Evolutionary conservation across 2,888 invertebrate genomes (phyloP).

Genomic region (Cephus nigrinus): DNA sequence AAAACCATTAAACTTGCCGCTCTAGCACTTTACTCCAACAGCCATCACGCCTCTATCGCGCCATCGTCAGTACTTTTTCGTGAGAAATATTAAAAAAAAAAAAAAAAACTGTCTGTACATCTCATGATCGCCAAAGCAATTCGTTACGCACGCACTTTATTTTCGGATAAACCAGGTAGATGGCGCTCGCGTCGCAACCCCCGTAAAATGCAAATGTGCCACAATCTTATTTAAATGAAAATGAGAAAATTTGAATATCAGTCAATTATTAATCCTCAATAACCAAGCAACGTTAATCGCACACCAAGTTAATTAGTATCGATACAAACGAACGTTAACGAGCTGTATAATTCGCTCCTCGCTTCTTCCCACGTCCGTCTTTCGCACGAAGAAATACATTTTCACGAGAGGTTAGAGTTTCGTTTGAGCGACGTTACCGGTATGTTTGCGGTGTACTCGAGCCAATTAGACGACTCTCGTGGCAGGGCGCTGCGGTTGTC

Average conservation of each 20-base stretch:
- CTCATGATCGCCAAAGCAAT: not conserved
- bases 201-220: not conserved
- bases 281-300: not conserved
- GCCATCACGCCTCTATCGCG: not conserved
- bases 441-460: not conserved
- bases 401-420: not conserved
- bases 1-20: not conserved
- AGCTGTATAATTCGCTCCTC: not conserved
- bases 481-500: not conserved
- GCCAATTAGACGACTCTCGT: not conserved
- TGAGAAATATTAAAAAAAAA: not conserved
- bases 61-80: not conserved
- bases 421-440: not conserved
- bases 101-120: not conserved
- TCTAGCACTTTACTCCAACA: not conserved
- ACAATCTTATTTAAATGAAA: not conserved
- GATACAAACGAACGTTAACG: not conserved
- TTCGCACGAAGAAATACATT: not conserved
- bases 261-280: not conserved
- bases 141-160: not conserved
- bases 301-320: not conserved
- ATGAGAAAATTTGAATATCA: not conserved
- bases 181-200: not conserved
- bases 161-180: not conserved
- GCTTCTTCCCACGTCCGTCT: not conserved